Percentiles rank a stretch among this genome's conserved stretches.
phyloP scores from a whole-genome alignment of 2,888 invertebrate species.

The Caenorhabditis sp. region DNA sequence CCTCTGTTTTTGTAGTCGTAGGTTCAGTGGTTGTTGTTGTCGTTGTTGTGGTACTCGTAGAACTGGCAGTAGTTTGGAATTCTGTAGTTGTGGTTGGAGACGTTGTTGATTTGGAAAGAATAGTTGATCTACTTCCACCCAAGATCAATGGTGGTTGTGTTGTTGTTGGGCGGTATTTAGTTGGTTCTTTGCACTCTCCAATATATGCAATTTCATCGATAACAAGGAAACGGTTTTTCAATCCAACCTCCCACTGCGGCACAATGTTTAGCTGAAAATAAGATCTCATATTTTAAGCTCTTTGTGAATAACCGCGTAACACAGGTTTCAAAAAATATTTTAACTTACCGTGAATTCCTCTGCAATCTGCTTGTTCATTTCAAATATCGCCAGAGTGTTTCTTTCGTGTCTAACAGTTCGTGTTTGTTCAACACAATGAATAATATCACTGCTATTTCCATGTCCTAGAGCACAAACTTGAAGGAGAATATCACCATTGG shows the following conservation, averaged over 20 bases:
- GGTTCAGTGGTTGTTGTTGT: neutral
- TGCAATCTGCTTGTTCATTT: slow-evolving; percentile 53
- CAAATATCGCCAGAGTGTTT: slow-evolving; percentile 62
- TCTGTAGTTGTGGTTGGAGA: neutral
- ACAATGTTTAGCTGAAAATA: slow-evolving; percentile 85
- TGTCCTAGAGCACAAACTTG: slow-evolving; percentile 67
- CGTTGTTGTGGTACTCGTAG: neutral
- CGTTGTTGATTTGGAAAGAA: neutral
- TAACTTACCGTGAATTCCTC: slow-evolving; percentile 61
- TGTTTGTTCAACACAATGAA: slow-evolving; percentile 49
- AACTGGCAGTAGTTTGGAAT: neutral
- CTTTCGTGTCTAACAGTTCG: slow-evolving; percentile 25
- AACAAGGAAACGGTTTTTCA: slow-evolving; percentile 60
- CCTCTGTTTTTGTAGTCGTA: slow-evolving; percentile 4
- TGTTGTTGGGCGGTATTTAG: slow-evolving; percentile 9
- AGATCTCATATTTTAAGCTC: slow-evolving; percentile 70
- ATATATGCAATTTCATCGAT: slow-evolving; percentile 70
- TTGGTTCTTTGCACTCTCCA: slow-evolving; percentile 53
- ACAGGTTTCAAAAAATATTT: neutral
- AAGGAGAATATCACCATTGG: slow-evolving; percentile 62
- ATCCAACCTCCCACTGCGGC: slow-evolving; percentile 76
- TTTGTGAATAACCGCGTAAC: neutral
- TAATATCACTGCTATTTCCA: slow-evolving; percentile 41
- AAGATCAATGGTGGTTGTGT: slow-evolving; percentile 8
- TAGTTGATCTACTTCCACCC: neutral